Evolutionary conservation across 1,140 invertebrate species (phyloP), one percentile per base, ranked within the genome.

Genomic region (Scaptomyza hsui): DNA sequence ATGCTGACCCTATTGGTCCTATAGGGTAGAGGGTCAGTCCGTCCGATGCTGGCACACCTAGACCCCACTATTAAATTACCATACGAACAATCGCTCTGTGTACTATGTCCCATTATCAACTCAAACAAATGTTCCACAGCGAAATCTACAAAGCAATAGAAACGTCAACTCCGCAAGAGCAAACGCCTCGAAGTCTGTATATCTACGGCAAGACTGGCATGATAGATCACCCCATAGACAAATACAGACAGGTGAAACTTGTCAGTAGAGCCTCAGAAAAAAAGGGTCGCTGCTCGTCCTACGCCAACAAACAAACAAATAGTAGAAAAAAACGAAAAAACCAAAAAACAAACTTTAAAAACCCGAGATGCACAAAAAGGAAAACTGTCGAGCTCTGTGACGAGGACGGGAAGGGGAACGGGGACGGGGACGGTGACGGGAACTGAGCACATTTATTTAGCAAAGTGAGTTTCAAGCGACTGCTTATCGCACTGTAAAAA

Each of bases 181-280:
- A 62, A 53, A 26, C 29, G 53, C 45, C 53, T 39, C 35, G 47
- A 35, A 21, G 48, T 21, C 35, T 56, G 62, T 55, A 62, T 57
- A 62, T 57, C 65, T 63, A 52, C 26, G 52, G 41, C 44, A 63
- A 63, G 65, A 44, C 78, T 52, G 67, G 44, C 67, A 65, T 88
- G 82, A 88, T 88, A 88, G 82, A 88, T 88, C 82, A 88, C 82
- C 78, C 82, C 82, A 75, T 82, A 77, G 82, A 88, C 78, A 88
- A 88, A 88, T 78, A 88, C 82, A 48, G 82, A 88, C 82, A 88
- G 82, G 82, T 88, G 82, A 88, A 88, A 88, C 82, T 88, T 88
- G 82, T 88, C 82, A 88, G 57, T 55, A 18, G 47, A 65, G 37
- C 53, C 57, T 29, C 35, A 73, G 75, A 62, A 53, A 85, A 77